Conservation (phyloP, 2,113 vertebrate genomes). For the Megalops atlanticus region DNA sequence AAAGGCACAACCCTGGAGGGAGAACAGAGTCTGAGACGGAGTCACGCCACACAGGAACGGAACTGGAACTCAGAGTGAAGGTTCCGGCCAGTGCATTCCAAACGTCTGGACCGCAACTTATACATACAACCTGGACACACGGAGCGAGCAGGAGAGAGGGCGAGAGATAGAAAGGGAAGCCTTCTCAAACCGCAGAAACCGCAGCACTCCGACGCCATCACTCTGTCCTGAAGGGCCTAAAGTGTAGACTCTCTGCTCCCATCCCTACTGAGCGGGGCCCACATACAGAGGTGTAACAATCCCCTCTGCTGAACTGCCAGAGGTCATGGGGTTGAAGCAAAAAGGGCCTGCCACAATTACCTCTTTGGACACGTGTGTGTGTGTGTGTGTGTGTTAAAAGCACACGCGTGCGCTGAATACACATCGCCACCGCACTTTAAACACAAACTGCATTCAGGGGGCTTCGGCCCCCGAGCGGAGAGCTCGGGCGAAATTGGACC, state of each 20-base stretch:
- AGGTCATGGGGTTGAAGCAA: slow-evolving; percentile 12
- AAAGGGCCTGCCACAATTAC: slow-evolving; percentile 14
- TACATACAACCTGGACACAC: slow-evolving; percentile 13
- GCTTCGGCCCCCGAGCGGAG: neutral
- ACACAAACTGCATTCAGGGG: neutral
- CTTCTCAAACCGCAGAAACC: neutral
- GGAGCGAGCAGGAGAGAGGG: neutral
- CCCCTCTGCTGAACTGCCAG: slow-evolving; percentile 11
- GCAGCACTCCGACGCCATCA: neutral
- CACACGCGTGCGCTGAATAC: slow-evolving; percentile 3
- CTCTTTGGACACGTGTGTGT: neutral
- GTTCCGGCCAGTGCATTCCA: slow-evolving; percentile 29
- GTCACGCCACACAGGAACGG: slow-evolving; percentile 31
- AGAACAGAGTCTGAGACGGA: slow-evolving; percentile 10
- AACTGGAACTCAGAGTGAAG: slow-evolving; percentile 28
- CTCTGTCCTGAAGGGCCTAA: neutral
- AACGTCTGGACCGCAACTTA: slow-evolving; percentile 33
- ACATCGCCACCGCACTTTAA: neutral
- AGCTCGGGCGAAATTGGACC: neutral
- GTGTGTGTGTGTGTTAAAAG: slow-evolving; percentile 17
- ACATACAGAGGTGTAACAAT: neutral
- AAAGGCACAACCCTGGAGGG: slow-evolving; percentile 30
- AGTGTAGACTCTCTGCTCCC: neutral
- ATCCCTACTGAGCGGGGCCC: neutral
- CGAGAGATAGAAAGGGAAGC: neutral